Evolutionary conservation across 2,888 invertebrate species (phyloP), one percentile per base, ranked within the genome.

Genomic region (Polymixis flavicincta): DNA sequence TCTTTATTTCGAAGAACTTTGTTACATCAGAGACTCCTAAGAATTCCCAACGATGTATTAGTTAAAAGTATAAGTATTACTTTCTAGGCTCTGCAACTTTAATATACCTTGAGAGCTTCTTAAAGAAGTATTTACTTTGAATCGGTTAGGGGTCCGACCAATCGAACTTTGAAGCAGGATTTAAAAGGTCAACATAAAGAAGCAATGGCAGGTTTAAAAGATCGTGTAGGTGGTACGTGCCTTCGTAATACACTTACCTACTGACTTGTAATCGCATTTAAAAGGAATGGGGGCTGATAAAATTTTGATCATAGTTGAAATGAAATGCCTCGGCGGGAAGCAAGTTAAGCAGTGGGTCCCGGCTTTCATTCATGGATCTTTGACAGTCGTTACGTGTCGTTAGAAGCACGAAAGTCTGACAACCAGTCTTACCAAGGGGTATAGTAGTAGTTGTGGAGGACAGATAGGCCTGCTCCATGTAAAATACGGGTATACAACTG

Each of bases 81-180:
- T 74, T 52, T 59, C 22, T 52, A 59, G 50, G 42, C 63, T 63
- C 42, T 80, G 28, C 74, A 76, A 63, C 42, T 63, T 42, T 55
- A 55, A 81, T 63, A 74, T 6, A 42, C 50, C 55, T 55, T 74
- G 75, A 81, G 50, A 81, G 76, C 54, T 55, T 63, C 42, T 42
- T 55, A 76, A 74, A 61, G 11, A 74, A 80, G 50, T 50, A 48
- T 74, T 74, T 74, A 13, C 61, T 80, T 55, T 63, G 74, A 76
- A 28, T 73, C 22, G 50, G 80, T 80, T 61, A 28, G n/a, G 42
- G 4, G 74, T 37, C 50, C 52, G 25, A 60, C 55, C 81, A 81
- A 55, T 63, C 50, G 19, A 50, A 81, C 63, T 50, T 81, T 73
- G 42, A 19, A 63, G 22, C 0, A 25, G 22, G 50, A 32, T 80